Evolutionary conservation across 2,888 invertebrate species (phyloP), one percentile per base, ranked within the genome.

Genomic region (Torymus auratus): DNA sequence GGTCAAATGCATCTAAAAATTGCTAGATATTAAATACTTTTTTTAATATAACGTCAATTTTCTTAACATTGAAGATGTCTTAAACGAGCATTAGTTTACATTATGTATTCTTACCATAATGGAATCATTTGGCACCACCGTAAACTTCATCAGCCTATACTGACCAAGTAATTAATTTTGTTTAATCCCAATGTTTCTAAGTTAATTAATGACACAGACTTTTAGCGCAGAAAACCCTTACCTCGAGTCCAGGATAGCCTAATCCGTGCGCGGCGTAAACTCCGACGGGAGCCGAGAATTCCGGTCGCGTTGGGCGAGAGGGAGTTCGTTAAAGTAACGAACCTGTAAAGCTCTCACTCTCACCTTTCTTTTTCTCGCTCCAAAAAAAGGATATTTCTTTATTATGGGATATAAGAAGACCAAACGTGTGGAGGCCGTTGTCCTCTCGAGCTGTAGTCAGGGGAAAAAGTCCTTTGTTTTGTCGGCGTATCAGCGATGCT

Each of bases 261-360:
- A 62, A 70, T 64, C 70, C 50, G 15, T 23, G 50, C 15, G 11
- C 17, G 28, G 53, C 64, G 62, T 62, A 65, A 67, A 73, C 70
- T 70, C 74, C 83, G 82, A 41, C 41, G 5, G 41, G 7, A 77
- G 83, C 80, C 82, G 60, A 81, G 84, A 85, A 87, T 87, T 84
- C 85, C 81, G 72, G 84, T 83, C 83, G 79, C 82, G 80, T 85
- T 81, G 84, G 72, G 41, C 41, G 85, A 83, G 83, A 87, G 84
- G 84, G 85, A 86, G 87, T 87, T 87, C 86, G 85, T 87, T 87
- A 86, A 85, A 83, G 85, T 87, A 87, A 87, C 86, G 86, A 87
- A 85, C 84, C 84, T 71, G 78, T 82, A 61, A 69, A 84, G 85
- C 82, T 12, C 23, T 14, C 85, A 0, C 7, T 41, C 41, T 41